Evolutionary conservation across 2,797 vertebrate species (phyloP), one percentile per base, ranked within the genome.

Genomic region (Astyanax mexicanus): DNA sequence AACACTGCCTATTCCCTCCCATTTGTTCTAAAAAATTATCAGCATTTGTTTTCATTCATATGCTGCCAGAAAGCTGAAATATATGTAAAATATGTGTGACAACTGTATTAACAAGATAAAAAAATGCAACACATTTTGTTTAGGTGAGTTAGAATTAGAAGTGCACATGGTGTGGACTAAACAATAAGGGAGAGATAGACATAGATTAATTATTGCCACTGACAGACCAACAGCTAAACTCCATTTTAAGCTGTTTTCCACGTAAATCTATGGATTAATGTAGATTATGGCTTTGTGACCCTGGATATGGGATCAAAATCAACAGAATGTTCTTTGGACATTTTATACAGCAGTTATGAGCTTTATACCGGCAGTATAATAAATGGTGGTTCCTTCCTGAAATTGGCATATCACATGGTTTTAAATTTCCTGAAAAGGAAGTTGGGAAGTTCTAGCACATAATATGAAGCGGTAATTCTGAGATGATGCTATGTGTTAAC

Each of bases 231-330:
- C 25, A 11, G 21, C 49, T 52, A 25, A 52, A 21, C 23, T 54
- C 6, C 23, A 8, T 27, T 10, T 25, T 13, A 10, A 54, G 51
- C 13, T 21, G 7, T 4, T 55, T 29, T 55, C 11, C 3, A 35
- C 35, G 25, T 9, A n/a, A 32, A 19, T 35, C 37, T 27, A 60
- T 17, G 7, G 17, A 60, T 19, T 37, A 37, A 60, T 37, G 32
- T 37, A 60, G 29, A 58, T 54, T 35, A 58, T 35, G 15, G 35
- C 55, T 58, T 55, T 35, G 55, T 37, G 17, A 61, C 61, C n/a
- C 32, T 21, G 35, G 32, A 21, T 38, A 61, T 38, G 8, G 12
- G 32, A 21, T 38, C 7, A 38, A 38, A 32, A 32, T 32, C 2
- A 5, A 32, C 29, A 32, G n/a, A n/a, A n/a, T n/a, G n/a, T n/a